A percentile compares a stretch with the other conserved stretches of the same genome.
phyloP scores from a whole-genome alignment of 2,797 vertebrate genomes.

The Hoplostethus mediterraneus region DNA sequence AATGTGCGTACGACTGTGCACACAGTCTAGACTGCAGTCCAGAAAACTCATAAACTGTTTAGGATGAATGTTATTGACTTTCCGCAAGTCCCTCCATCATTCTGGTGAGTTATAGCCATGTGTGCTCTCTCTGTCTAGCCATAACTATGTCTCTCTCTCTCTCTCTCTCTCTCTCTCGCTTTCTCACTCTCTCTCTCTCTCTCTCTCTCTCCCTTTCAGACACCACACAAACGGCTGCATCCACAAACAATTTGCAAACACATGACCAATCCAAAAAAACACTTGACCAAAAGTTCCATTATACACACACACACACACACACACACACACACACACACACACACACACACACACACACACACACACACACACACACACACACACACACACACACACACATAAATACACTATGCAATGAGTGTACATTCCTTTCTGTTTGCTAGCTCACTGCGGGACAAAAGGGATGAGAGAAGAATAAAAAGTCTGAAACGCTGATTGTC shows the following conservation, averaged over 20 bases:
- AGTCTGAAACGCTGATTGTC: slow-evolving; percentile 9
- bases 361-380: slow-evolving; percentile 8
- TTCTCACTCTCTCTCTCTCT: slow-evolving; percentile 3
- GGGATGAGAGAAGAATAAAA: neutral
- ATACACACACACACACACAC: slow-evolving; percentile 14
- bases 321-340: slow-evolving; percentile 4
- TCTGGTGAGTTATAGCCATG: slow-evolving; percentile 15
- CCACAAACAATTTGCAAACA: slow-evolving; percentile 41
- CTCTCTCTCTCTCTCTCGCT: too few species aligned
- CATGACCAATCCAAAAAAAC: slow-evolving; percentile 41
- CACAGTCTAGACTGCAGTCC: slow-evolving; percentile 35
- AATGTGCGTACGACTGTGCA: slow-evolving; percentile 11
- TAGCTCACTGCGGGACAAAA: neutral
- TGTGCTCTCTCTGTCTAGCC: slow-evolving; percentile 10
- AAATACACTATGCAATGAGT: slow-evolving; percentile 1
- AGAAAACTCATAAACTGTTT: slow-evolving; percentile 12
- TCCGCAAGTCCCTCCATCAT: neutral
- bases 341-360: neutral
- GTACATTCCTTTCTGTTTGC: slow-evolving; percentile 14
- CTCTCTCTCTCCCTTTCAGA: slow-evolving; percentile 1
- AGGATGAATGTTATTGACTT: slow-evolving; percentile 30
- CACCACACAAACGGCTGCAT: slow-evolving; percentile 16
- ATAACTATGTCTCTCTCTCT: neutral
- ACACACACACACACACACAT: neutral
- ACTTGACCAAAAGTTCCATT: slow-evolving; percentile 29